A percentile compares a stretch with the other conserved stretches of the same genome.
These are phyloP conservation scores for Molanna angustata DNA, from an alignment of 2,888 invertebrate genomes.

Conservation along the genomic window DNA sequence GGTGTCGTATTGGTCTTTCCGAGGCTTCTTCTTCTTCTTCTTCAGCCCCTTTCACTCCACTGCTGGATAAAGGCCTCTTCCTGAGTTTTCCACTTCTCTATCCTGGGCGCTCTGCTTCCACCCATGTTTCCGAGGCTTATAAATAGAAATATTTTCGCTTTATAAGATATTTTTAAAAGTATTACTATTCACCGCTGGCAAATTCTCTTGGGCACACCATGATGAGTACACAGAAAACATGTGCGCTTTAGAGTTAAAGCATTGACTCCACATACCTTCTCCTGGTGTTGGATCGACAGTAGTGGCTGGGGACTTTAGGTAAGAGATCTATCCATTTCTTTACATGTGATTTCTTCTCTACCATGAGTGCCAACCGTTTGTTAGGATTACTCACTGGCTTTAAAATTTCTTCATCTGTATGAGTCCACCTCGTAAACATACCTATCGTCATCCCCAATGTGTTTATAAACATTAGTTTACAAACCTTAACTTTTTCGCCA, in stretches of 20 bases:
- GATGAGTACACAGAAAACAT: background rate
- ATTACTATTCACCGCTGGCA: background rate
- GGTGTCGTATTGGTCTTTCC: background rate
- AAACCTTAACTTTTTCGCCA: background rate
- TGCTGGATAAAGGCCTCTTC: too few species aligned
- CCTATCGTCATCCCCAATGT: background rate
- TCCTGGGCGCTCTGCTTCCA: too few species aligned
- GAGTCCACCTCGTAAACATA: background rate
- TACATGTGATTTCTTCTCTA: background rate
- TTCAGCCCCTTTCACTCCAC: too few species aligned
- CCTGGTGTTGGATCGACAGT: slow-evolving; percentile 6
- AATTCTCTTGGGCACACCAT: background rate
- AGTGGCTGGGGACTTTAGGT: slow-evolving; percentile 6
- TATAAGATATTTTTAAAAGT: background rate
- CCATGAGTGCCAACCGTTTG: too few species aligned
- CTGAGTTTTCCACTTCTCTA: too few species aligned
- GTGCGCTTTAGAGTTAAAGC: background rate
- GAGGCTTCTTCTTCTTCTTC: too few species aligned
- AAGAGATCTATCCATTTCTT: slow-evolving; percentile 4
- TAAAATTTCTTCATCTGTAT: background rate
- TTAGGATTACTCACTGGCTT: background rate
- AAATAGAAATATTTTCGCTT: background rate
- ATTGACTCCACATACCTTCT: slow-evolving; percentile 4
- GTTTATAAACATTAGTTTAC: background rate
- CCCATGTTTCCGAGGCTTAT: too few species aligned